These are phyloP conservation scores for Antedon mediterranea DNA, from an alignment of 53 echinoderm and acorn worm species.

Conservation along the genomic window DNA sequence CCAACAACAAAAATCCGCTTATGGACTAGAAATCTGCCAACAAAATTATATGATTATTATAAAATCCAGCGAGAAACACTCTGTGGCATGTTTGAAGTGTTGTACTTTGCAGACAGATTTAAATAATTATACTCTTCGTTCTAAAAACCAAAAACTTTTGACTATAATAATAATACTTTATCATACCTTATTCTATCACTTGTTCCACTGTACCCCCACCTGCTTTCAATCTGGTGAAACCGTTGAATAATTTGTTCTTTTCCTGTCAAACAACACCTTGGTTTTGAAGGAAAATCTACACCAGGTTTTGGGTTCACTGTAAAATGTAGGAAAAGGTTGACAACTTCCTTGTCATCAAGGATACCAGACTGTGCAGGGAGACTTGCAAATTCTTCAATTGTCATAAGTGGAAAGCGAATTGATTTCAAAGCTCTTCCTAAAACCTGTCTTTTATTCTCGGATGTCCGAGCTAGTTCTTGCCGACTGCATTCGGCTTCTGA, in stretches of 20 bases:
- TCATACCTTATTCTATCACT: slow-evolving; percentile 94
- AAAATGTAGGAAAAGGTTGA: slow-evolving; percentile 95
- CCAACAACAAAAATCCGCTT: slow-evolving; percentile 97
- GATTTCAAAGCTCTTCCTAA: slow-evolving; percentile 68
- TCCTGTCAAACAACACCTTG: slow-evolving; percentile 82
- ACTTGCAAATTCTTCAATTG: slow-evolving; percentile 95
- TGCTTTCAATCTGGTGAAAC: slow-evolving; percentile 66
- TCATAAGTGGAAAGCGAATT: slow-evolving; percentile 92
- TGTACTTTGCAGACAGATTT: too few species aligned
- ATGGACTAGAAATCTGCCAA: slow-evolving; percentile 74
- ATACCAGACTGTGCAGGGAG: slow-evolving; percentile 86
- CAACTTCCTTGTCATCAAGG: slow-evolving; percentile 84
- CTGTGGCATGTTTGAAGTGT: too few species aligned
- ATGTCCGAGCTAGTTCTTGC: slow-evolving; percentile 45
- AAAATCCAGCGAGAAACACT: too few species aligned
- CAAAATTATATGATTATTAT: not conserved
- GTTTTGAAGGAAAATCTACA: slow-evolving; percentile 88
- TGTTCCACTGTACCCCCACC: slow-evolving; percentile 97
- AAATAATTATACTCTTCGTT: too few species aligned
- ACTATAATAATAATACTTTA: too few species aligned
- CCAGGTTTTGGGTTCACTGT: slow-evolving; percentile 93
- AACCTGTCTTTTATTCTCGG: slow-evolving; percentile 78
- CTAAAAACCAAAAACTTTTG: too few species aligned
- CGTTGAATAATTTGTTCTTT: slow-evolving; percentile 83
- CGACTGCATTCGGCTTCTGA: slow-evolving; percentile 69